Conservation (phyloP, 2,888 invertebrate species). For the Gymnosoma rotundatum region DNA sequence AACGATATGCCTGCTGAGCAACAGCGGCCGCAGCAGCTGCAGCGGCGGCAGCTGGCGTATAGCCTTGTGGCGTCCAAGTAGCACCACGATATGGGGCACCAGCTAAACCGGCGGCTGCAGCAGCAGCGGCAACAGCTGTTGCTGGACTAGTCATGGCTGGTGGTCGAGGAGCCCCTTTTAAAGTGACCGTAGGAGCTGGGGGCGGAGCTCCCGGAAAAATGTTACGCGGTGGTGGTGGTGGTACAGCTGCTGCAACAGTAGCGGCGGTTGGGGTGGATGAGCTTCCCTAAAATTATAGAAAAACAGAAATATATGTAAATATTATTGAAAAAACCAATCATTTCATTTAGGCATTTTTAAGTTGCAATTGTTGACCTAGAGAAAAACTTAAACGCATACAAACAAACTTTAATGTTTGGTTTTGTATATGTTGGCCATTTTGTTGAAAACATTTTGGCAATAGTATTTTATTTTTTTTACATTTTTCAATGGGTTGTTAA, state of each 20-base stretch:
- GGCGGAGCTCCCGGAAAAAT: slow-evolving; percentile 82
- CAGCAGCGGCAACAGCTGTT: slow-evolving; percentile 82
- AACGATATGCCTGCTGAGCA: slow-evolving; percentile 82
- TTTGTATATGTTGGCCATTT: slow-evolving; percentile 18
- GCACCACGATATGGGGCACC: slow-evolving; percentile 82
- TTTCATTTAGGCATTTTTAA: not conserved
- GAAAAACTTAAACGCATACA: not conserved
- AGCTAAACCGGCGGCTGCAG: slow-evolving; percentile 82
- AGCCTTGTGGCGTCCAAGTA: slow-evolving; percentile 82
- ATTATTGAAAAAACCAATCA: not conserved
- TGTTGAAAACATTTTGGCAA: slow-evolving; percentile 30
- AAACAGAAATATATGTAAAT: not conserved
- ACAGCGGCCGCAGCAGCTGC: slow-evolving; percentile 80
- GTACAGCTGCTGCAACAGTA: slow-evolving; percentile 67
- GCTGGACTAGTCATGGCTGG: slow-evolving; percentile 83
- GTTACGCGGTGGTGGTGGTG: slow-evolving; percentile 77
- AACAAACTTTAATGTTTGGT: not conserved
- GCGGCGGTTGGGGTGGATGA: slow-evolving; percentile 63
- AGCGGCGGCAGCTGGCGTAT: slow-evolving; percentile 81
- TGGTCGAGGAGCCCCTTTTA: slow-evolving; percentile 82
- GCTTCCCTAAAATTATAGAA: slow-evolving; percentile 66
- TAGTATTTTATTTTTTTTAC: slow-evolving; percentile 36
- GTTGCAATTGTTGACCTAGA: slow-evolving; percentile 33
- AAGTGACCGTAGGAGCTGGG: slow-evolving; percentile 81
- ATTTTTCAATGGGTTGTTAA: not conserved